A percentile compares a stretch with the other conserved stretches of the same genome.
Conservation (phyloP, 2,888 invertebrate genomes). For the Zeuzera pyrina region DNA sequence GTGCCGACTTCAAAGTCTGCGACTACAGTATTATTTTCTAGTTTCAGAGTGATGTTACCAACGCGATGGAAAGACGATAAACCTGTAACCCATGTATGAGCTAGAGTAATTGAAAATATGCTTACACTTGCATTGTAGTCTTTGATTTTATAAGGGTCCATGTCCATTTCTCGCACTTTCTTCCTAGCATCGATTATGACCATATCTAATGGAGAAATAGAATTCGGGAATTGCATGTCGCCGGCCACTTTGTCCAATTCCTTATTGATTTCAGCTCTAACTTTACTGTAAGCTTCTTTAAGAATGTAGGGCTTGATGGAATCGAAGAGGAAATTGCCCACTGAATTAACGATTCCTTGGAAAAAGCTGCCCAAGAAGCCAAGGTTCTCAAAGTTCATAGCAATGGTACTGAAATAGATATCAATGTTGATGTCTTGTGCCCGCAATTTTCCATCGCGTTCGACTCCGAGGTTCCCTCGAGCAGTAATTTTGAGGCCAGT, state of each 20-base stretch:
- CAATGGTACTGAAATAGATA: constrained; percentile 81
- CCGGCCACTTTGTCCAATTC: constrained; percentile 80
- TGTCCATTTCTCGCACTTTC: constrained; percentile 75
- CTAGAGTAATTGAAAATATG: constrained; percentile 78
- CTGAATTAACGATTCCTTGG: constrained; percentile 85
- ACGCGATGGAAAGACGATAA: constrained; percentile 86
- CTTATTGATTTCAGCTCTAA: constrained; percentile 81
- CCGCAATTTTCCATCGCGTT: constrained; percentile 81
- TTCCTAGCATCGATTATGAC: constrained; percentile 82
- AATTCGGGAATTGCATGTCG: constrained; percentile 84
- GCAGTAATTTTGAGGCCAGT: constrained; percentile 80
- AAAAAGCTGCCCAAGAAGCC: constrained; percentile 81
- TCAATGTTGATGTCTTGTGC: constrained; percentile 87
- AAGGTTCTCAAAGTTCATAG: constrained; percentile 87
- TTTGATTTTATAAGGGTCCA: constrained; percentile 83
- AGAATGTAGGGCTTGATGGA: constrained; percentile 89
- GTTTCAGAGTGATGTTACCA: constrained; percentile 81
- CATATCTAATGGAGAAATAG: constrained; percentile 89
- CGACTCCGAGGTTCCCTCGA: constrained; percentile 79
- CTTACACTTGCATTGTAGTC: constrained; percentile 83
- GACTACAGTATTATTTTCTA: constrained; percentile 80
- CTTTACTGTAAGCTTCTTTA: constrained; percentile 82
- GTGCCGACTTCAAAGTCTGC: constrained; percentile 84
- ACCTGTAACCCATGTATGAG: constrained; percentile 85
- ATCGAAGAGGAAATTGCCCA: constrained; percentile 87